Conservation (phyloP, 2,888 invertebrate genomes). For the Dynastes hyllus region DNA sequence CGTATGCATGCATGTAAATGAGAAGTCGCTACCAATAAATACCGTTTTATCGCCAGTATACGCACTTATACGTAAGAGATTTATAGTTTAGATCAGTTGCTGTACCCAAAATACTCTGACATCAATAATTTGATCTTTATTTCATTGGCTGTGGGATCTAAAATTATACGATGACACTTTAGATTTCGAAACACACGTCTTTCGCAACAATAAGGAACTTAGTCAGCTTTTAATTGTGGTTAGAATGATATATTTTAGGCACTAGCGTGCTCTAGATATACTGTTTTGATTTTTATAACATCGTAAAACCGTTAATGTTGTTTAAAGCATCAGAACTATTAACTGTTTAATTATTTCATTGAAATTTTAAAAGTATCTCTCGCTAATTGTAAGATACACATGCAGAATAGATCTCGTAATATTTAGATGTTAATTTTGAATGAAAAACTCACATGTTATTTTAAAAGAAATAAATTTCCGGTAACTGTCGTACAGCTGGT, state of each 20-base stretch:
- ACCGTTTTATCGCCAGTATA: neutral
- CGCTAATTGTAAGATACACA: neutral
- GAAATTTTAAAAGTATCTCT: constrained; percentile 8
- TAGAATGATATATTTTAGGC: constrained; percentile 28
- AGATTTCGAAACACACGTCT: neutral
- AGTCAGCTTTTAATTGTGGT: constrained; percentile 24
- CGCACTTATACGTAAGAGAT: neutral
- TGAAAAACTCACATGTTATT: too few relatives aligned
- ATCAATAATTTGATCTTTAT: neutral
- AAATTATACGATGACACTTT: neutral
- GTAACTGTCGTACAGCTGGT: too few relatives aligned
- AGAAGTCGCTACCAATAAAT: neutral
- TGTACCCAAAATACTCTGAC: neutral
- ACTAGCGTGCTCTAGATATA: constrained; percentile 14
- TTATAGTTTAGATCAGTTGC: neutral
- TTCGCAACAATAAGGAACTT: constrained; percentile 12
- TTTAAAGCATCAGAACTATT: constrained; percentile 24
- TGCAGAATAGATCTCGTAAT: neutral
- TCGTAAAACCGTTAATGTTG: constrained; percentile 29
- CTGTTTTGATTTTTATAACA: constrained; percentile 38
- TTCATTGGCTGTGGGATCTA: too few relatives aligned
- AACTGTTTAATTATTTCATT: constrained; percentile 14
- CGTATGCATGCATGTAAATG: neutral
- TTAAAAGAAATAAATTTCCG: too few relatives aligned
- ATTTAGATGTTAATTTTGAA: too few relatives aligned